These are phyloP conservation scores for Heterodera schachtii DNA, from an alignment of 1,140 invertebrate genomes.

Conservation along the genomic window DNA sequence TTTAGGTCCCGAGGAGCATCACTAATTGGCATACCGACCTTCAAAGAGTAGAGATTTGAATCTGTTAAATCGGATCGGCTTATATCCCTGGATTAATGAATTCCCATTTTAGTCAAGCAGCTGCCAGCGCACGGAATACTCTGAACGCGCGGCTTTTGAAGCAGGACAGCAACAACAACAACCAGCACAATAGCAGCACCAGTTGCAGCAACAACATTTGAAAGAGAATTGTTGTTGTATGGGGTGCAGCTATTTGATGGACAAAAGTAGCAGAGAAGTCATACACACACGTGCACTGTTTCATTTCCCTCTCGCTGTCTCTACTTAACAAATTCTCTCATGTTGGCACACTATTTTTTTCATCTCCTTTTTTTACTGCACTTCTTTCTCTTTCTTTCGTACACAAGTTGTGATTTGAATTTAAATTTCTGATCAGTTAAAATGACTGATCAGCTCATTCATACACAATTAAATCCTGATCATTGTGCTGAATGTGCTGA, in stretches of 20 bases:
- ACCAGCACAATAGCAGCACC: background rate
- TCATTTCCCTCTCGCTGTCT: background rate
- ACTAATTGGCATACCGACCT: too few species aligned
- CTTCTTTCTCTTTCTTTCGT: too few species aligned
- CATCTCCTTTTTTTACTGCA: background rate
- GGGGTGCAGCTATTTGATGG: background rate
- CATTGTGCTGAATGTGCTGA: background rate
- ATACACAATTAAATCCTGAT: too few species aligned
- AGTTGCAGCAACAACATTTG: background rate
- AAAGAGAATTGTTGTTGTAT: too few species aligned
- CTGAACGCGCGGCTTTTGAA: background rate
- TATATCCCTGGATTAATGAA: too few species aligned
- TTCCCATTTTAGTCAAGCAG: background rate
- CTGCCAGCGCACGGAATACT: background rate
- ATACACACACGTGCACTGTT: background rate
- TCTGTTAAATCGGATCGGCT: too few species aligned
- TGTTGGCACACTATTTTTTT: background rate
- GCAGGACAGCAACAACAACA: background rate
- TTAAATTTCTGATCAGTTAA: too few species aligned
- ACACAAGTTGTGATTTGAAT: too few species aligned
- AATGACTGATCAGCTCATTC: too few species aligned
- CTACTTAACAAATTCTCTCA: background rate
- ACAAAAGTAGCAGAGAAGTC: background rate
- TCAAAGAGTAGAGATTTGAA: too few species aligned
- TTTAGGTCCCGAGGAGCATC: too few species aligned